Percentiles rank a stretch among this genome's conserved stretches.
Evolutionary conservation across 1,140 invertebrate species (phyloP).

Genomic region (Drosophila virilis): DNA sequence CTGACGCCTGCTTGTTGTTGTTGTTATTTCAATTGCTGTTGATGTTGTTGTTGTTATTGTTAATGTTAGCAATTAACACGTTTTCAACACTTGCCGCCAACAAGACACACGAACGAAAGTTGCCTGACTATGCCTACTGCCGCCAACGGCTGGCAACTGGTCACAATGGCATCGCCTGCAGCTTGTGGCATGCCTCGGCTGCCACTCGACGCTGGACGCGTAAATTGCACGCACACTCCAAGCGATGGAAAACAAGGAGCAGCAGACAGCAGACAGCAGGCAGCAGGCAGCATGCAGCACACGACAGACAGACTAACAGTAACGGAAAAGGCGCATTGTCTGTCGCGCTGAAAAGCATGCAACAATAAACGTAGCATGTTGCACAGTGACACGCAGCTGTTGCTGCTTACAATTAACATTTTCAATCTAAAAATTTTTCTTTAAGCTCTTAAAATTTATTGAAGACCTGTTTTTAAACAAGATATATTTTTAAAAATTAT

Average conservation of each 20-base stretch:
- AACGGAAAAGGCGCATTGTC: slow-evolving; percentile 33
- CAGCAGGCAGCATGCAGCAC: neutral
- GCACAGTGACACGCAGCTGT: slow-evolving; percentile 29
- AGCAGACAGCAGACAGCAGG: neutral
- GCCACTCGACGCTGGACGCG: slow-evolving; percentile 58
- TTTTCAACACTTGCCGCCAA: slow-evolving; percentile 71
- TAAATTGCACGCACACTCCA: slow-evolving; percentile 33
- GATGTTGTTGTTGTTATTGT: slow-evolving; percentile 34
- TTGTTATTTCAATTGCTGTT: slow-evolving; percentile 8
- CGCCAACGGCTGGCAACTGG: slow-evolving; percentile 38
- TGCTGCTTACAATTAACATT: too few species aligned
- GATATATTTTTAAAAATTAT: too few species aligned
- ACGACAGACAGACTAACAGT: slow-evolving; percentile 9
- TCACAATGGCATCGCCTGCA: slow-evolving; percentile 44
- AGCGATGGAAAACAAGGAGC: slow-evolving; percentile 19
- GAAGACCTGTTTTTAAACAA: too few species aligned
- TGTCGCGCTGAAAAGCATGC: slow-evolving; percentile 37
- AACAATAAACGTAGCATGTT: slow-evolving; percentile 36
- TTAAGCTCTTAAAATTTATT: too few species aligned
- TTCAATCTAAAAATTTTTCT: too few species aligned
- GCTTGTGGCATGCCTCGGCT: slow-evolving; percentile 50
- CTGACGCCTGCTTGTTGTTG: slow-evolving; percentile 7
- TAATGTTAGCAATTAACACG: slow-evolving; percentile 78
- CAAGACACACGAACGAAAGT: slow-evolving; percentile 36
- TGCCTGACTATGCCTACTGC: slow-evolving; percentile 44